phyloP scores from a whole-genome alignment of 2,113 vertebrate species.

The Perognathus longimembris region DNA sequence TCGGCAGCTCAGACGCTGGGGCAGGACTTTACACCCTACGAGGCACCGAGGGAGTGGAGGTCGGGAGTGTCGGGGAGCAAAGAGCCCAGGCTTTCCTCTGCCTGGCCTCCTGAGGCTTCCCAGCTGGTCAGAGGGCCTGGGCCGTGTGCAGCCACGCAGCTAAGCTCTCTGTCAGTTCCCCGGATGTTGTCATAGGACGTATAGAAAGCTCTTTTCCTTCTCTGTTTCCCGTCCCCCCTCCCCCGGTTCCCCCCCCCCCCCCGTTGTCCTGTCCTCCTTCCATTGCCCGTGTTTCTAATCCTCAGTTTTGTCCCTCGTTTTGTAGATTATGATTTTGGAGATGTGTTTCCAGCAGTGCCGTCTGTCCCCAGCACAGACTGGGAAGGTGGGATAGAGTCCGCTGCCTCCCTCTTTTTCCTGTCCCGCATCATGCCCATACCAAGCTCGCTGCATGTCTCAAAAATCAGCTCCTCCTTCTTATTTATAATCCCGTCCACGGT shows the following conservation, averaged over 20 bases:
- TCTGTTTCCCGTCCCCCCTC: background rate
- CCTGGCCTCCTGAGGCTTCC: background rate
- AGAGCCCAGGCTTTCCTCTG: background rate
- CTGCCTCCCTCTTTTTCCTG: constrained; percentile 83
- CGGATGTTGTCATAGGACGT: background rate
- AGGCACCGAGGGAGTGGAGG: background rate
- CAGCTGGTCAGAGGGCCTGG: background rate
- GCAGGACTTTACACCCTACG: background rate
- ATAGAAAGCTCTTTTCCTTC: background rate
- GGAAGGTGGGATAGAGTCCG: constrained; percentile 97
- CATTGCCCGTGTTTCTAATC: constrained; percentile 86
- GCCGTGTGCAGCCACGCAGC: background rate
- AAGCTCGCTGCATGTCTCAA: constrained; percentile 89
- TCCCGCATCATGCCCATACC: constrained; percentile 81
- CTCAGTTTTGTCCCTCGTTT: constrained; percentile 94
- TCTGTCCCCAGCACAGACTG: constrained; percentile 98
- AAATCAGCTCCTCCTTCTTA: constrained; percentile 66
- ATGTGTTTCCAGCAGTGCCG: constrained; percentile 99
- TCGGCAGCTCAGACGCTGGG: too few species aligned
- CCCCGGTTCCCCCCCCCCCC: constrained; percentile 47
- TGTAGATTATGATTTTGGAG: constrained; percentile 99
- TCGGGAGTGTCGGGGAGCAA: background rate
- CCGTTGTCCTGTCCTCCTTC: constrained; percentile 33
- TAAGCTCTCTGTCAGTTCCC: background rate
- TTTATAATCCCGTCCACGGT: constrained; percentile 55